Evolutionary conservation across 92 coral and sea anemone species (phyloP).

Genomic region (Palythoa grandiflora): DNA sequence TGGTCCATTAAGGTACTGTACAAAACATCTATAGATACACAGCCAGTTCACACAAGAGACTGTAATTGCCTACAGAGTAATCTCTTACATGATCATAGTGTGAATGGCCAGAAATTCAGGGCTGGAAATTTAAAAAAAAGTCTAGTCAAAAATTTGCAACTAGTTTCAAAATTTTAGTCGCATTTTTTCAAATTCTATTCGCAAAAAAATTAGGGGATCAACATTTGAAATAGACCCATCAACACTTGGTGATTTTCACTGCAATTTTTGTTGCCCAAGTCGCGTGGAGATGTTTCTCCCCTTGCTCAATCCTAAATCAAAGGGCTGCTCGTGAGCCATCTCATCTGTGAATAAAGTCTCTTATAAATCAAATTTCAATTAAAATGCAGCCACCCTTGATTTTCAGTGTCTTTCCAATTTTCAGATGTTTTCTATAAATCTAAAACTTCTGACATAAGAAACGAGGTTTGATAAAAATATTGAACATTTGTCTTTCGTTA

Average conservation of each 20-base stretch:
- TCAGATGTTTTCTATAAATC: too few relatives aligned
- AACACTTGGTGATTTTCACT: slow-evolving; percentile 26
- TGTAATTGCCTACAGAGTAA: too few relatives aligned
- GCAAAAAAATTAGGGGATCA: slow-evolving; percentile 25
- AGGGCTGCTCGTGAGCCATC: too few relatives aligned
- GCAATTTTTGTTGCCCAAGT: slow-evolving; percentile 20
- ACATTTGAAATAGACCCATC: slow-evolving; percentile 19
- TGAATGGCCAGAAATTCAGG: not conserved
- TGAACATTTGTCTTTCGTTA: too few relatives aligned
- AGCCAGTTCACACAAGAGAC: too few relatives aligned
- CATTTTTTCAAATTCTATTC: not conserved
- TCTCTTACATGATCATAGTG: too few relatives aligned
- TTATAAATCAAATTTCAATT: too few relatives aligned
- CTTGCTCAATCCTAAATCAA: slow-evolving; percentile 15
- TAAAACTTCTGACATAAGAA: too few relatives aligned
- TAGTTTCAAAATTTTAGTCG: not conserved
- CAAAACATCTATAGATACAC: not conserved
- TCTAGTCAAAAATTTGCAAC: slow-evolving; percentile 24
- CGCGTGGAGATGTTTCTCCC: slow-evolving; percentile 18
- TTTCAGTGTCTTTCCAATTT: too few relatives aligned
- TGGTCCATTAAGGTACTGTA: slow-evolving; percentile 91
- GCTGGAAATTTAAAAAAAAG: slow-evolving; percentile 28
- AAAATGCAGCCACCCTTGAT: too few relatives aligned
- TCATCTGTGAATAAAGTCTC: too few relatives aligned
- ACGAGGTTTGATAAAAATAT: too few relatives aligned